Evolutionary conservation across 2,797 vertebrate genomes (phyloP).

Genomic region (Notoglanidium macrostoma): DNA sequence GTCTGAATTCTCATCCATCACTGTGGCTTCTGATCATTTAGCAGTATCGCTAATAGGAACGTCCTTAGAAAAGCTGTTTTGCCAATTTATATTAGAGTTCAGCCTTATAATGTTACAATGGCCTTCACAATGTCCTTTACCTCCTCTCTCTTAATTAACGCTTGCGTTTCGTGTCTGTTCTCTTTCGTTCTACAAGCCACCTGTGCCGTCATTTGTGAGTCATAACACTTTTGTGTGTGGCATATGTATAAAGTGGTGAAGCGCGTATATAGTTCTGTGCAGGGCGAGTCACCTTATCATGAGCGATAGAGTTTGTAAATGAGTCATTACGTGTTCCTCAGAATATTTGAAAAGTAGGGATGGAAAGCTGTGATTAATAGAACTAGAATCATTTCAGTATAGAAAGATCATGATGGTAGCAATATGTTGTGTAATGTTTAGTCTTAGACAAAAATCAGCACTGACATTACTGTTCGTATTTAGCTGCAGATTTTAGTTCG

Average conservation of each 20-base stretch:
- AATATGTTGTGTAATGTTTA: slow-evolving; percentile 34
- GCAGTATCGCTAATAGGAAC: slow-evolving; percentile 9
- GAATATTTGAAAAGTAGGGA: slow-evolving; percentile 5
- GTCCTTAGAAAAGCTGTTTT: not conserved
- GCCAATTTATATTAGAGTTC: slow-evolving; percentile 1
- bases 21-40: slow-evolving; percentile 10
- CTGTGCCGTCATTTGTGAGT: not conserved
- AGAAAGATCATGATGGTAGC: slow-evolving; percentile 10
- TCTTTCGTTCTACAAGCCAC: not conserved
- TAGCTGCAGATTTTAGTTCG: not conserved
- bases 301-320: not conserved
- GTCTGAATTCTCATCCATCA: not conserved
- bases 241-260: not conserved
- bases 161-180: not conserved
- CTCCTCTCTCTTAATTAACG: not conserved
- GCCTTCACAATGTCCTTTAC: slow-evolving; percentile 9
- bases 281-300: slow-evolving; percentile 10
- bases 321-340: slow-evolving; percentile 3
- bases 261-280: slow-evolving; percentile 12
- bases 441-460: slow-evolving; percentile 42
- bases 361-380: slow-evolving; percentile 49
- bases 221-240: not conserved
- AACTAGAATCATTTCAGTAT: slow-evolving; percentile 11
- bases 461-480: slow-evolving; percentile 39
- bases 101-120: slow-evolving; percentile 29